A percentile compares a stretch with the other conserved stretches of the same genome.
These are phyloP conservation scores for Phaonia tiefii DNA, from an alignment of 2,888 invertebrate genomes.

Conservation along the genomic window DNA sequence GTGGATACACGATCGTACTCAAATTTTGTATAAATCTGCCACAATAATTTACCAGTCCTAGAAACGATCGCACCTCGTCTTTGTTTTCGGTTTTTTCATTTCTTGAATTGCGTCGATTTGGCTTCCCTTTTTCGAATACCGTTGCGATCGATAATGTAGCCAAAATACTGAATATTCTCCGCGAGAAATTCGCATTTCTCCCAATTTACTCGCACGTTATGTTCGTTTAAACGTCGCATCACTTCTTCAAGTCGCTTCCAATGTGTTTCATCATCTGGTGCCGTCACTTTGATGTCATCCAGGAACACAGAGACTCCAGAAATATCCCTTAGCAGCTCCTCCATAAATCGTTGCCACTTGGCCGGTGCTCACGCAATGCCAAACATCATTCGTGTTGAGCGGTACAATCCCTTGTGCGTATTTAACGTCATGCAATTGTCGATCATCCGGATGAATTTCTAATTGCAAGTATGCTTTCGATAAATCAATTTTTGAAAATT, in stretches of 20 bases:
- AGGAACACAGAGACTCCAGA: slow-evolving; percentile 67
- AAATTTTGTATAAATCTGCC: slow-evolving; percentile 73
- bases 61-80: slow-evolving; percentile 71
- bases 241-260: slow-evolving; percentile 69
- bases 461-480: slow-evolving; percentile 75
- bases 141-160: slow-evolving; percentile 68
- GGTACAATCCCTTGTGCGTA: slow-evolving; percentile 75
- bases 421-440: slow-evolving; percentile 73
- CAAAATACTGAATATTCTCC: slow-evolving; percentile 33
- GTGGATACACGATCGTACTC: slow-evolving; percentile 70
- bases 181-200: slow-evolving; percentile 71
- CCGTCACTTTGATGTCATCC: slow-evolving; percentile 69
- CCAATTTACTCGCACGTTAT: slow-evolving; percentile 70
- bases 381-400: slow-evolving; percentile 73
- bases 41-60: slow-evolving; percentile 73
- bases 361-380: slow-evolving; percentile 74
- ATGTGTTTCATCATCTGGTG: slow-evolving; percentile 68
- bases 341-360: slow-evolving; percentile 73
- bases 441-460: slow-evolving; percentile 72
- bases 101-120: slow-evolving; percentile 74
- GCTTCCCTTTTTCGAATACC: slow-evolving; percentile 72
- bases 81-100: slow-evolving; percentile 68
- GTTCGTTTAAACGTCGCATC: slow-evolving; percentile 65
- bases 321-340: slow-evolving; percentile 70
- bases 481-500: slow-evolving; percentile 73